Conservation (phyloP, 2,888 invertebrate genomes). For the Sarcophaga subvicina region DNA sequence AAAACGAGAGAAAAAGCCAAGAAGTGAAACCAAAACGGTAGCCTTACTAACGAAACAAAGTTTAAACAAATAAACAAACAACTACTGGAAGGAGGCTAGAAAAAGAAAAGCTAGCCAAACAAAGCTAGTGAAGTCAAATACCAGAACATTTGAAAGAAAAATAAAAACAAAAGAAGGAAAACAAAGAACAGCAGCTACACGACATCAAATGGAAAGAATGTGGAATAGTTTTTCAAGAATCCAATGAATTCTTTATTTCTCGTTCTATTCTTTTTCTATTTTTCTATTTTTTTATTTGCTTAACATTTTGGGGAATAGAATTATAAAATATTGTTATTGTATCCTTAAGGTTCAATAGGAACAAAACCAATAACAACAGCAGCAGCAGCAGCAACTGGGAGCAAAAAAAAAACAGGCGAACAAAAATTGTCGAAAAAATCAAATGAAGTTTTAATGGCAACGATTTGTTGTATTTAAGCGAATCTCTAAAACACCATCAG, state of each 20-base stretch:
- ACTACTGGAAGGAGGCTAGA: constrained; percentile 50
- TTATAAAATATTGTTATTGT: constrained; percentile 67
- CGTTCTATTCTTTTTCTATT: background rate
- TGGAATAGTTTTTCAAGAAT: constrained; percentile 46
- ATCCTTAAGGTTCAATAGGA: constrained; percentile 57
- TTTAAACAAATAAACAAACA: constrained; percentile 57
- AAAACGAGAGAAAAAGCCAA: background rate
- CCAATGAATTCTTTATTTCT: constrained; percentile 36
- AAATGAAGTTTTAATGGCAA: constrained; percentile 69
- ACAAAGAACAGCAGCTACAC: constrained; percentile 42
- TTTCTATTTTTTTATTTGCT: constrained; percentile 17
- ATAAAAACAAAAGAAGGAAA: constrained; percentile 12
- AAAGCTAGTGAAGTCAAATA: constrained; percentile 30
- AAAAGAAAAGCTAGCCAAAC: constrained; percentile 50
- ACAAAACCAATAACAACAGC: constrained; percentile 14
- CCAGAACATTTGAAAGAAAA: constrained; percentile 12
- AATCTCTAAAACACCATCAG: constrained; percentile 69
- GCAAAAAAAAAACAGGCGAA: constrained; percentile 5
- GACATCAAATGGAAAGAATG: constrained; percentile 51
- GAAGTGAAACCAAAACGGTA: constrained; percentile 53
- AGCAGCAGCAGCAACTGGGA: background rate
- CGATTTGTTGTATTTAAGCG: constrained; percentile 68
- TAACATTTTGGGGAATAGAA: constrained; percentile 56
- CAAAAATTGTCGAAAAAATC: constrained; percentile 42
- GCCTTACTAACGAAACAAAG: constrained; percentile 63